Conservation (phyloP, 2,113 vertebrate species). For the Chaetura pelagica region DNA sequence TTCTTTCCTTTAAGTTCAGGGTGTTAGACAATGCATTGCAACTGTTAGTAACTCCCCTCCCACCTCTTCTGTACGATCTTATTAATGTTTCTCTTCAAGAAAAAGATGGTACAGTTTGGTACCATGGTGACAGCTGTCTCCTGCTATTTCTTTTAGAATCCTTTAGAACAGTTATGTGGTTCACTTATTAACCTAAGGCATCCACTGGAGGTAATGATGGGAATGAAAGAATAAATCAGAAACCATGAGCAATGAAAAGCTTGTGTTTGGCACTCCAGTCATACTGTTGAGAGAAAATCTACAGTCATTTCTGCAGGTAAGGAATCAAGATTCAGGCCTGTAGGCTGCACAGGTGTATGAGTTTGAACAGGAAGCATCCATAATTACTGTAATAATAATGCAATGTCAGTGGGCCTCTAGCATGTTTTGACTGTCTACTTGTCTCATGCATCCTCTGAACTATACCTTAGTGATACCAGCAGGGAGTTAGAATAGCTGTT, state of each 20-base stretch:
- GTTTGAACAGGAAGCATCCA: not conserved
- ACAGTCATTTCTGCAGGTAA: not conserved
- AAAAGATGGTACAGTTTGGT: not conserved
- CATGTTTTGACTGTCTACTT: not conserved
- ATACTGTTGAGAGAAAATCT: not conserved
- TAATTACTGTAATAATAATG: not conserved
- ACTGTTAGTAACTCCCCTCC: not conserved
- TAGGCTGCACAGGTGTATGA: not conserved
- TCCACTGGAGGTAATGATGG: not conserved
- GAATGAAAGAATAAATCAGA: not conserved
- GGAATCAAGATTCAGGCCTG: not conserved
- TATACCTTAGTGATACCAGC: not conserved
- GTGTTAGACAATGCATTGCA: not conserved
- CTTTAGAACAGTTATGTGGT: not conserved
- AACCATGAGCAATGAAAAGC: not conserved
- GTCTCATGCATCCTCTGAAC: not conserved
- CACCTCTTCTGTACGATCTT: not conserved
- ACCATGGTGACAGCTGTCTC: slow-evolving; percentile 1
- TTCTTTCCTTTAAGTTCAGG: not conserved
- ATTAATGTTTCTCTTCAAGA: not conserved
- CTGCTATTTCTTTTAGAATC: slow-evolving; percentile 18
- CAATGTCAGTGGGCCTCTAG: not conserved
- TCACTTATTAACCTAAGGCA: not conserved
- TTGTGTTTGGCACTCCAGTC: not conserved
- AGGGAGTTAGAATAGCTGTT: not conserved